These are phyloP conservation scores for Cynocephalus volans DNA, from an alignment of 2,113 vertebrate genomes.

Conservation along the genomic window DNA sequence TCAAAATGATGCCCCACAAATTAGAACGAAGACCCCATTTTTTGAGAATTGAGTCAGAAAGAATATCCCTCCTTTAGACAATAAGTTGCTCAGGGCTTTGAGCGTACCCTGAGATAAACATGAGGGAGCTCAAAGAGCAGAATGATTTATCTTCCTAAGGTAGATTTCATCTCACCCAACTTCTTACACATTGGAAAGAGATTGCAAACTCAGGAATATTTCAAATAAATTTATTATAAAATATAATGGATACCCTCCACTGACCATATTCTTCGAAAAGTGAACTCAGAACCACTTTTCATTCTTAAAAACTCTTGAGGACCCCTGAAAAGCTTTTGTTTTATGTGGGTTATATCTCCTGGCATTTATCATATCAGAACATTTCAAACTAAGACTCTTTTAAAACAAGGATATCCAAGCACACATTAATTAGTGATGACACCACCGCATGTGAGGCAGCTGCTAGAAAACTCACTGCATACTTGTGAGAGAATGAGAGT, in stretches of 20 bases:
- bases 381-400: neutral
- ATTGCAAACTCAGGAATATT: neutral
- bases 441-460: rapidly evolving
- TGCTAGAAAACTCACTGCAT: neutral
- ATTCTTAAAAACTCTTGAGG: neutral
- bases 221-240: neutral
- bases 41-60: neutral
- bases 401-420: neutral
- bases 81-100: neutral
- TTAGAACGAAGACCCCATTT: neutral
- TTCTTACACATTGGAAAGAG: neutral
- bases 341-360: neutral
- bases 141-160: neutral
- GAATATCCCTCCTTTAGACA: neutral
- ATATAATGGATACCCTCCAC: neutral
- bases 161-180: conserved; percentile 7
- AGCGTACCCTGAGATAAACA: neutral
- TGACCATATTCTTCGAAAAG: conserved; percentile 6
- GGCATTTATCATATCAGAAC: neutral
- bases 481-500: neutral
- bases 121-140: neutral
- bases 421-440: neutral
- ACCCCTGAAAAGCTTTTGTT: neutral
- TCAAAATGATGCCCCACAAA: neutral
- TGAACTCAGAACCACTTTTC: neutral